Percentiles rank a stretch among this genome's conserved stretches.
These are phyloP conservation scores for Peromyscus nudipes DNA, from an alignment of 2,797 vertebrate species.

Conservation along the genomic window DNA sequence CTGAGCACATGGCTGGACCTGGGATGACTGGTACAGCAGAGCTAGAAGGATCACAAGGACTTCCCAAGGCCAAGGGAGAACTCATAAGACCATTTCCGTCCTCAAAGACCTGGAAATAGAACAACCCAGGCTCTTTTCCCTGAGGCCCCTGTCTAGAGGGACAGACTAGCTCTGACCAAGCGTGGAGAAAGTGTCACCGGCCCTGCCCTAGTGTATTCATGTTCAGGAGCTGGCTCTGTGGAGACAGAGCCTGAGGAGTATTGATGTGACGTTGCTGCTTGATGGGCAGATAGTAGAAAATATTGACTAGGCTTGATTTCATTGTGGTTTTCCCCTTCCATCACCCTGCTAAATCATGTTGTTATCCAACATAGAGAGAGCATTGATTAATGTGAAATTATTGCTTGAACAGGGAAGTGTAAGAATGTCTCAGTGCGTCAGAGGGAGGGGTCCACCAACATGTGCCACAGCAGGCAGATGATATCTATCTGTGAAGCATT, in stretches of 20 bases:
- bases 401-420: constrained; percentile 1
- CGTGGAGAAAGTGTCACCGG: background rate
- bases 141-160: background rate
- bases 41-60: background rate
- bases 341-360: background rate
- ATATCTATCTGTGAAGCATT: background rate
- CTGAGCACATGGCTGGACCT: background rate
- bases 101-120: background rate
- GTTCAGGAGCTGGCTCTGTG: background rate
- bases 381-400: background rate
- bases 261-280: background rate
- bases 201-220: background rate
- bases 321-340: background rate
- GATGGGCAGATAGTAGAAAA: background rate
- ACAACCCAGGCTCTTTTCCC: background rate
- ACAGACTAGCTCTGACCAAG: background rate
- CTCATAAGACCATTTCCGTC: background rate
- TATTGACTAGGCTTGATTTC: background rate
- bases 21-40: background rate
- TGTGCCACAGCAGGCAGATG: background rate
- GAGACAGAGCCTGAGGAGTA: background rate
- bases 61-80: background rate
- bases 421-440: background rate
- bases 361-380: constrained; percentile 24
- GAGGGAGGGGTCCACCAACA: background rate